phyloP scores from a whole-genome alignment of 2,797 vertebrate species.

The Monodelphis domestica region DNA sequence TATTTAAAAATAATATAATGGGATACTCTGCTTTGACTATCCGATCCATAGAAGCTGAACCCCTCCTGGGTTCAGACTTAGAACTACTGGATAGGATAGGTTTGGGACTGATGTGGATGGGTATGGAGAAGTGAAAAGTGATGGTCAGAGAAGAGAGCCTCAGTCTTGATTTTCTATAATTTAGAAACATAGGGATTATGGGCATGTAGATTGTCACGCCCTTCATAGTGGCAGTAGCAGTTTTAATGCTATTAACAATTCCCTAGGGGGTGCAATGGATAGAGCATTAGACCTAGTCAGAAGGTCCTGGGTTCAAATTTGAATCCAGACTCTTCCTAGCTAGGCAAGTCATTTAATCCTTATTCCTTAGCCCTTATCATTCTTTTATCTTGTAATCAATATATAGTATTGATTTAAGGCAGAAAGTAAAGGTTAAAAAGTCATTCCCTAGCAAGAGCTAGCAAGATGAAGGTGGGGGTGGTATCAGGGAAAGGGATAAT shows the following conservation, averaged over 20 bases:
- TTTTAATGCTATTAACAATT: background rate
- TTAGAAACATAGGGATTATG: background rate
- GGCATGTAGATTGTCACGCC: background rate
- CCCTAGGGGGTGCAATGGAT: no score
- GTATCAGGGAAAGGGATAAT: background rate
- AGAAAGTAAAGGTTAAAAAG: no score
- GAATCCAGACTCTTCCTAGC: no score
- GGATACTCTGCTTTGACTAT: background rate
- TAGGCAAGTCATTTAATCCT: no score
- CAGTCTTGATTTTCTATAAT: background rate
- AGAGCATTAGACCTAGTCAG: no score
- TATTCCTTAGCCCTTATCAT: no score
- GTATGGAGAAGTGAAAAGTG: background rate
- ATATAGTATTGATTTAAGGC: no score
- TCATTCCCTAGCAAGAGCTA: background rate
- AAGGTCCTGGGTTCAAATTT: no score
- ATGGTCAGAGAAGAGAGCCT: background rate
- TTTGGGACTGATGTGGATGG: background rate
- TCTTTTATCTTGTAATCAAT: no score
- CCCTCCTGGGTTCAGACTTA: background rate
- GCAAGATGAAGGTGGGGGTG: background rate
- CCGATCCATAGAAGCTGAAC: background rate
- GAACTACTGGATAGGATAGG: background rate
- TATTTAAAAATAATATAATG: background rate
- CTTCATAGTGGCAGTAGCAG: background rate